phyloP scores from a whole-genome alignment of 2,113 vertebrate species.

The Pseudorasbora parva region DNA sequence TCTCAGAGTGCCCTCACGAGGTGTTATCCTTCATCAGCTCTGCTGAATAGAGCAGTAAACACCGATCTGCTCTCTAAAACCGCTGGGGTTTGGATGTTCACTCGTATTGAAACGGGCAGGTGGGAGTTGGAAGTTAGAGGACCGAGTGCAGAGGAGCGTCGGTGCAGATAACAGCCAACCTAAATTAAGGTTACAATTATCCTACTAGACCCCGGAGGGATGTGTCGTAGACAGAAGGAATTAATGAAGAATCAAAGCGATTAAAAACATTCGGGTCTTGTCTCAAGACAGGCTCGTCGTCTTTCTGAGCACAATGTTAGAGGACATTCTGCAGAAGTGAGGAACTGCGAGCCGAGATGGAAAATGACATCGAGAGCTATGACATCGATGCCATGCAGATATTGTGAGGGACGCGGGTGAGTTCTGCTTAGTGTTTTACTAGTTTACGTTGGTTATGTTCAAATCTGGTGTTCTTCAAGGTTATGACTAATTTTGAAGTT shows the following conservation, averaged over 20 bases:
- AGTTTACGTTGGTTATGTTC: background rate
- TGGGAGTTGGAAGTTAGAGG: conserved; percentile 46
- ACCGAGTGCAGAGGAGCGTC: conserved; percentile 55
- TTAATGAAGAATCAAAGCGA: conserved; percentile 69
- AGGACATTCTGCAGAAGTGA: conserved; percentile 40
- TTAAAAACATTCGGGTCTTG: conserved; percentile 54
- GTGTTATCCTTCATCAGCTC: conserved; percentile 40
- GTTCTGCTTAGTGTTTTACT: background rate
- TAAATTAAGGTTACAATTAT: conserved; percentile 73
- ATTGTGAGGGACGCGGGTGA: conserved; percentile 36
- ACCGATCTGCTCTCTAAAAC: conserved; percentile 13
- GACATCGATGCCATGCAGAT: conserved; percentile 43
- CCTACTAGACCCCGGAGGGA: conserved; percentile 61
- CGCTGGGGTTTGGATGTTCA: background rate
- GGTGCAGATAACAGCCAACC: conserved; percentile 63
- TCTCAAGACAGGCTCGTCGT: conserved; percentile 58
- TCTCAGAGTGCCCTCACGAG: conserved; percentile 40
- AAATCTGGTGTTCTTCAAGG: background rate
- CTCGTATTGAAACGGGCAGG: conserved; percentile 18
- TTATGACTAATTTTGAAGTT: background rate
- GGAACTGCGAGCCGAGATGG: background rate
- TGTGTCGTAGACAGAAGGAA: conserved; percentile 55
- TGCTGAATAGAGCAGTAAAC: conserved; percentile 25
- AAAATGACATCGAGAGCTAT: conserved; percentile 37
- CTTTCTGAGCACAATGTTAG: conserved; percentile 22